Conservation (phyloP, 2,113 vertebrate species). For the Ochotona princeps region DNA sequence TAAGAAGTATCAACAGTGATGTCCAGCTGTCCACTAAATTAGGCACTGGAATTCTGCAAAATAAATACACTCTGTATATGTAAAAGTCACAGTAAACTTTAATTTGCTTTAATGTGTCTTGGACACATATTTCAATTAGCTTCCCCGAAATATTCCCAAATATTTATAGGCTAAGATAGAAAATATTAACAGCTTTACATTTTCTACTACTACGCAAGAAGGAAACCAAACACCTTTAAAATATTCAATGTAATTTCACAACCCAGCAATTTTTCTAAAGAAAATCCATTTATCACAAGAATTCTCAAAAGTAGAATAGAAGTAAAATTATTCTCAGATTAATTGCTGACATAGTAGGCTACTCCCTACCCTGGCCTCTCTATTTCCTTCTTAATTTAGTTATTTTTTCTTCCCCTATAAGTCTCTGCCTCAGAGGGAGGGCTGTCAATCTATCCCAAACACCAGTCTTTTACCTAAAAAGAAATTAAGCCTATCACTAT, state of each 20-base stretch:
- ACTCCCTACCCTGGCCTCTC: neutral
- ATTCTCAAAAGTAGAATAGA: slow-evolving; percentile 47
- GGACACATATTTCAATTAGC: neutral
- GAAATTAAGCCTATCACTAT: slow-evolving; percentile 35
- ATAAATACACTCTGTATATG: slow-evolving; percentile 35
- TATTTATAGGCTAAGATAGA: slow-evolving; percentile 19
- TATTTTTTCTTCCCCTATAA: slow-evolving; percentile 18
- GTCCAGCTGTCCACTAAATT: slow-evolving; percentile 98
- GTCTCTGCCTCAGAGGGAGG: neutral
- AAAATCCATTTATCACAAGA: neutral
- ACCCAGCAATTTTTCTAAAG: neutral
- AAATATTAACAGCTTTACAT: slow-evolving; percentile 4
- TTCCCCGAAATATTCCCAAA: slow-evolving; percentile 41
- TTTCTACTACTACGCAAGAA: slow-evolving; percentile 46
- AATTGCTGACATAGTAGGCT: neutral
- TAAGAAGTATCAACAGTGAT: slow-evolving; percentile 93
- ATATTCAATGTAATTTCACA: slow-evolving; percentile 2
- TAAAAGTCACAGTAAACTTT: slow-evolving; percentile 18
- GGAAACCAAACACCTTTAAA: slow-evolving; percentile 37
- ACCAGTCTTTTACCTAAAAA: slow-evolving; percentile 14
- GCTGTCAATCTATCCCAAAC: neutral
- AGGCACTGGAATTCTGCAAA: slow-evolving; percentile 94
- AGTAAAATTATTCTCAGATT: slow-evolving; percentile 38
- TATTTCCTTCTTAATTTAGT: neutral
- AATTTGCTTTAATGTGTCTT: slow-evolving; percentile 31